These are phyloP conservation scores for Poecilia picta DNA, from an alignment of 2,797 vertebrate genomes.

Conservation along the genomic window DNA sequence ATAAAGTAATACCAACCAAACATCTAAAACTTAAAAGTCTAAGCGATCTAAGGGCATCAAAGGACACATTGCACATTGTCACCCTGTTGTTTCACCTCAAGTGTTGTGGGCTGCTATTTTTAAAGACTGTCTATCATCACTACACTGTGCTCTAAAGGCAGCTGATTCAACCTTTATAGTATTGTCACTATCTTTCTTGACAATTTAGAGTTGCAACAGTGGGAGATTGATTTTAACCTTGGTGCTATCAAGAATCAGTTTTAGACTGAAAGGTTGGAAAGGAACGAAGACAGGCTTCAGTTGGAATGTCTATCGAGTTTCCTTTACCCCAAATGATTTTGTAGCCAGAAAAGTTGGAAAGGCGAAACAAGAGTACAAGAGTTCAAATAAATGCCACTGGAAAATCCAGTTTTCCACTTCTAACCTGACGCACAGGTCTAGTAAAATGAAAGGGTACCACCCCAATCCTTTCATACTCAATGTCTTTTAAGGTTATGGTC, in stretches of 20 bases:
- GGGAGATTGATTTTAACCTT: not conserved
- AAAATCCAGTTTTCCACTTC: not conserved
- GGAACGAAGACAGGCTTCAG: not conserved
- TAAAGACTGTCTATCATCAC: not conserved
- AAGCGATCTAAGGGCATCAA: not conserved
- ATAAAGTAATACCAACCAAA: not conserved
- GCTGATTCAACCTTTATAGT: not conserved
- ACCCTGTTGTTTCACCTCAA: not conserved
- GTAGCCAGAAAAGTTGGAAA: not conserved
- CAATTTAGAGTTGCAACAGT: not conserved
- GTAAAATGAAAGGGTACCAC: not conserved
- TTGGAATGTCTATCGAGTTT: not conserved
- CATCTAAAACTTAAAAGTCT: not conserved
- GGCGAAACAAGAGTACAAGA: not conserved
- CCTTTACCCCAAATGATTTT: not conserved
- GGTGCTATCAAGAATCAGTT: not conserved
- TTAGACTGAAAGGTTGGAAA: not conserved
- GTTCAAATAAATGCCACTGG: not conserved
- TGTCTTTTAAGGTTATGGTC: no score
- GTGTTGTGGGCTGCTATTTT: not conserved
- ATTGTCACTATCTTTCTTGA: not conserved
- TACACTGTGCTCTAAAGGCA: not conserved
- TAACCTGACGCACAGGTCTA: not conserved
- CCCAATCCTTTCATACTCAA: not conserved
- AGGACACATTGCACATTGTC: not conserved